Evolutionary conservation across 2,888 invertebrate species (phyloP).

Genomic region (Stictocephala bisonia): DNA sequence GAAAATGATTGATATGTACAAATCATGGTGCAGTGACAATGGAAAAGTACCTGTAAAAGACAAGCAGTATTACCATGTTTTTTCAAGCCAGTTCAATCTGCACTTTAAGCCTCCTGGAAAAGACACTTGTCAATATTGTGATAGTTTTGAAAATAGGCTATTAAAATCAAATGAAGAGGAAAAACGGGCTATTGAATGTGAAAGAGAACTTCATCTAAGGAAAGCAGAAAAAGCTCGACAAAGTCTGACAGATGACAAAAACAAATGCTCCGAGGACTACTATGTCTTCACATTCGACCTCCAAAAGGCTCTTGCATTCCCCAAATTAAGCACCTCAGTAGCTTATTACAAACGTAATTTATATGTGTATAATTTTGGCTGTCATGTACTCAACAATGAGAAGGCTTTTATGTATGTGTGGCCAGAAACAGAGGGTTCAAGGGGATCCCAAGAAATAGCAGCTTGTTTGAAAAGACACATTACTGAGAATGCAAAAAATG

Average conservation of each 20-base stretch:
- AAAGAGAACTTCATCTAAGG: conserved; percentile 33
- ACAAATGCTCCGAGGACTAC: neutral
- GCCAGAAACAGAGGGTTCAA: conserved; percentile 56
- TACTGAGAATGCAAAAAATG: neutral
- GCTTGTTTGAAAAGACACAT: conserved; percentile 29
- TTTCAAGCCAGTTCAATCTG: neutral
- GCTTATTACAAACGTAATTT: conserved; percentile 52
- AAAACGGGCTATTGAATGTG: neutral
- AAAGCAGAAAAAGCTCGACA: conserved; percentile 2
- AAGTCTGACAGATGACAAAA: conserved; percentile 12
- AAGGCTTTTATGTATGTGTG: conserved; percentile 59
- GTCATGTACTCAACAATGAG: conserved; percentile 58
- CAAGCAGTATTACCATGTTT: conserved; percentile 13
- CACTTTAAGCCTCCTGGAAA: conserved; percentile 23
- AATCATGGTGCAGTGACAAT: neutral
- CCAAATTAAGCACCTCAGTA: conserved; percentile 12
- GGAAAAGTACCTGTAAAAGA: neutral
- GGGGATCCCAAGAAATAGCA: conserved; percentile 33
- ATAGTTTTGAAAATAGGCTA: neutral
- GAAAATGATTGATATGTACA: conserved; percentile 5
- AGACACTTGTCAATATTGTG: conserved; percentile 7
- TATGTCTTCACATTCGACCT: conserved; percentile 35
- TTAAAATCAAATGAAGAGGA: conserved; percentile 17
- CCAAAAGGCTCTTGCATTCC: conserved; percentile 19
- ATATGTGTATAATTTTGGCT: conserved; percentile 59